phyloP scores from a whole-genome alignment of 2,113 vertebrate genomes.

The Sakesphorus luctuosus region DNA sequence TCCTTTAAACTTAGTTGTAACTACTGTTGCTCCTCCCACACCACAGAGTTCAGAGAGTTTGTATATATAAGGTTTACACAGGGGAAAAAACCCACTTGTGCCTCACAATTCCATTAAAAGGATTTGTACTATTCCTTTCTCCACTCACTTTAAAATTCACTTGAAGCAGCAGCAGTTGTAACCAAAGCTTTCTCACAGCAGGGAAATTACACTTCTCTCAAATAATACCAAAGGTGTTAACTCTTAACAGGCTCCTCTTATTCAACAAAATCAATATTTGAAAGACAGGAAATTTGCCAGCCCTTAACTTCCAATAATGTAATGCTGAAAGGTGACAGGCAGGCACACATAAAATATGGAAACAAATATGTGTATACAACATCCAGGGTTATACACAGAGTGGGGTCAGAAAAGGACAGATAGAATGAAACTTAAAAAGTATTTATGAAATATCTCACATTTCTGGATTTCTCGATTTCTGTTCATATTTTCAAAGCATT shows the following conservation, averaged over 20 bases:
- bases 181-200: not conserved
- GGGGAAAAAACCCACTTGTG: accelerated
- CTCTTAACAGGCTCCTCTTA: not conserved
- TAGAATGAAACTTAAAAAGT: not conserved
- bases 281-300: not conserved
- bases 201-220: not conserved
- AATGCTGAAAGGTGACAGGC: not conserved
- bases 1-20: not conserved
- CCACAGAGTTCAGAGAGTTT: not conserved
- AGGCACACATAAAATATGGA: not conserved
- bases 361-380: not conserved
- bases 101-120: not conserved
- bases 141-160: not conserved
- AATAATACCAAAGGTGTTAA: not conserved
- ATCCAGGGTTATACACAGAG: not conserved
- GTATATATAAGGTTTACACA: not conserved
- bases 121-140: not conserved
- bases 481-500: not conserved
- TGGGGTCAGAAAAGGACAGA: not conserved
- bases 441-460: not conserved
- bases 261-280: not conserved
- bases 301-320: not conserved
- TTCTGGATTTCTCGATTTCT: not conserved
- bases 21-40: not conserved
- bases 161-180: not conserved